Evolutionary conservation across 2,113 vertebrate species (phyloP).

Genomic region (Phyllostomus discolor): DNA sequence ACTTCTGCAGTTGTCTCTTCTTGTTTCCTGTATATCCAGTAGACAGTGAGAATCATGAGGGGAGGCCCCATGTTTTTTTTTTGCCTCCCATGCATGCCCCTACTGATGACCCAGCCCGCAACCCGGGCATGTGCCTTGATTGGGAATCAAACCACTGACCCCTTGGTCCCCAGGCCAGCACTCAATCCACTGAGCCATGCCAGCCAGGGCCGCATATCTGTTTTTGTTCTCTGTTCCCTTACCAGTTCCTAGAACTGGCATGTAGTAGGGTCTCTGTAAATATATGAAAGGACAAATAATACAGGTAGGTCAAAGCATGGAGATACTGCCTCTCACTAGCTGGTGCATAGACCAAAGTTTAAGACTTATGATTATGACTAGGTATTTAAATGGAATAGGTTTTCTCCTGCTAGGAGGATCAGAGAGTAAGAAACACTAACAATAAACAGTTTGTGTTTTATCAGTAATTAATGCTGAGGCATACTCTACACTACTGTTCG

Average conservation of each 20-base stretch:
- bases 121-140: too few relatives aligned
- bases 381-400: background rate
- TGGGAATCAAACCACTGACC: too few relatives aligned
- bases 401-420: background rate
- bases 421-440: slow-evolving; percentile 16
- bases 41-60: background rate
- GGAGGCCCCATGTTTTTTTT: background rate
- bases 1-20: background rate
- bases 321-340: background rate
- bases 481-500: background rate
- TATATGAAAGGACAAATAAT: background rate
- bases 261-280: background rate
- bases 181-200: too few relatives aligned
- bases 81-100: too few relatives aligned
- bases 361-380: background rate
- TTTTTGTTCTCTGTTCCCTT: background rate
- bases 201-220: background rate
- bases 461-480: background rate
- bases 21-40: background rate
- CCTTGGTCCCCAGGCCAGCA: too few relatives aligned
- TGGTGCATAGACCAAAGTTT: background rate
- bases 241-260: background rate
- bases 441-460: slow-evolving; percentile 20
- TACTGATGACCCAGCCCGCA: too few relatives aligned
- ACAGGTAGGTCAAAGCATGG: background rate